Conservation (phyloP, 2,113 vertebrate species). For the Hucho hucho region DNA sequence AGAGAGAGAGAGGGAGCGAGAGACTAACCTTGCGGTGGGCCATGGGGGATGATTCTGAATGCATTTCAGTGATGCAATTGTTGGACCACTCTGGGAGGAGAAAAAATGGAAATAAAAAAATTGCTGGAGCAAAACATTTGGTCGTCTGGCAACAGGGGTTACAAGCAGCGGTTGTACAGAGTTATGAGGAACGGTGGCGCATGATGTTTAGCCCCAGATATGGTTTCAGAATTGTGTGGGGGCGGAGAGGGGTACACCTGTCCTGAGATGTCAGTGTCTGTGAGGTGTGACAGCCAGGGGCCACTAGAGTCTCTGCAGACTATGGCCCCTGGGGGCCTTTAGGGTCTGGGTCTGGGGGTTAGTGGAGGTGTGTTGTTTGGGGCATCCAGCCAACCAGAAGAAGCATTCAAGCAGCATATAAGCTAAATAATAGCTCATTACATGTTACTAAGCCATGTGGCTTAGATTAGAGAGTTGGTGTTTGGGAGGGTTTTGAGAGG, state of each 20-base stretch:
- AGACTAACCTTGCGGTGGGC: slow-evolving; percentile 29
- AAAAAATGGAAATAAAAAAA: slow-evolving; percentile 24
- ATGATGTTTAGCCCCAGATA: slow-evolving; percentile 68
- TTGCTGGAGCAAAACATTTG: slow-evolving; percentile 72
- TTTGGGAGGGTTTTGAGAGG: neutral
- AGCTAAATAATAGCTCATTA: slow-evolving; percentile 40
- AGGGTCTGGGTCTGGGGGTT: no score
- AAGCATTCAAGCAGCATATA: slow-evolving; percentile 28
- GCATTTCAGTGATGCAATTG: slow-evolving; percentile 60
- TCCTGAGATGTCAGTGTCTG: slow-evolving; percentile 67
- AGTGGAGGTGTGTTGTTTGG: no score
- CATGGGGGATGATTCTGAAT: slow-evolving; percentile 48
- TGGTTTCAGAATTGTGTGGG: slow-evolving; percentile 56
- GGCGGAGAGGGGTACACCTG: slow-evolving; percentile 67
- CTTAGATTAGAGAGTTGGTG: neutral
- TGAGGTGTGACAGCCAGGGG: slow-evolving; percentile 38
- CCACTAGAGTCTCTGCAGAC: no score
- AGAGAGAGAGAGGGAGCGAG: slow-evolving; percentile 7
- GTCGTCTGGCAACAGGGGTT: slow-evolving; percentile 67
- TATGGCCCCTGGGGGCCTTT: no score
- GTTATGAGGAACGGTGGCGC: slow-evolving; percentile 58
- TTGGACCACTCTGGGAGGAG: slow-evolving; percentile 16
- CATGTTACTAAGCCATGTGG: slow-evolving; percentile 11
- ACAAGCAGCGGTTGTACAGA: slow-evolving; percentile 53
- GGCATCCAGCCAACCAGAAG: slow-evolving; percentile 18